These are phyloP conservation scores for Limanda limanda DNA, from an alignment of 2,113 vertebrate species.

Conservation along the genomic window DNA sequence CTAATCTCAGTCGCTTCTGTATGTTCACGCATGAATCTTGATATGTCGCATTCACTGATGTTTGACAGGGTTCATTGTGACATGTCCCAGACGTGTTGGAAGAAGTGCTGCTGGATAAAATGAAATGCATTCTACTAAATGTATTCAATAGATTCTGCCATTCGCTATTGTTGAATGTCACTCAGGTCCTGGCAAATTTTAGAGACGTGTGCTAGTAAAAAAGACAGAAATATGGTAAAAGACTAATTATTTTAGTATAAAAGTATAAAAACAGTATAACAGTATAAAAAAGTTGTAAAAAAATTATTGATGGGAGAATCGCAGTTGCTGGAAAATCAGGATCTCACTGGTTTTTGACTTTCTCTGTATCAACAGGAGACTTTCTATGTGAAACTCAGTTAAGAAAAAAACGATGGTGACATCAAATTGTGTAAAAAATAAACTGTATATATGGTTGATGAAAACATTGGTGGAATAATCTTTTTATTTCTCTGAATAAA, in stretches of 20 bases:
- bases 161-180: slow-evolving; percentile 86
- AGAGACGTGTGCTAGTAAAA: slow-evolving; percentile 77
- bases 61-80: slow-evolving; percentile 23
- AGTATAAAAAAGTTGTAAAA: slow-evolving; percentile 22
- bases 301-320: background rate
- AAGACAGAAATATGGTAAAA: slow-evolving; percentile 61
- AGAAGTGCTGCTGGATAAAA: slow-evolving; percentile 39
- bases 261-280: too few species aligned
- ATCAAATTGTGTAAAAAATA: slow-evolving; percentile 26
- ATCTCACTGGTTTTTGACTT: slow-evolving; percentile 13
- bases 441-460: slow-evolving; percentile 24
- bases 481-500: background rate
- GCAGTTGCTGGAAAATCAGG: slow-evolving; percentile 5
- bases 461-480: slow-evolving; percentile 18
- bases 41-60: slow-evolving; percentile 50
- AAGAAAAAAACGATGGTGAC: slow-evolving; percentile 32
- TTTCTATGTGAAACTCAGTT: slow-evolving; percentile 27
- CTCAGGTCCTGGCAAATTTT: slow-evolving; percentile 76
- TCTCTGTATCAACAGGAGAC: slow-evolving; percentile 23
- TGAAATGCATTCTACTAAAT: slow-evolving; percentile 63
- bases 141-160: slow-evolving; percentile 95
- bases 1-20: slow-evolving; percentile 64
- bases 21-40: slow-evolving; percentile 76
- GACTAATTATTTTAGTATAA: too few species aligned
- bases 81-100: slow-evolving; percentile 38